Percentiles rank a stretch among this genome's conserved stretches.
phyloP scores from a whole-genome alignment of 2,113 vertebrate genomes.

The Hipposideros armiger region DNA sequence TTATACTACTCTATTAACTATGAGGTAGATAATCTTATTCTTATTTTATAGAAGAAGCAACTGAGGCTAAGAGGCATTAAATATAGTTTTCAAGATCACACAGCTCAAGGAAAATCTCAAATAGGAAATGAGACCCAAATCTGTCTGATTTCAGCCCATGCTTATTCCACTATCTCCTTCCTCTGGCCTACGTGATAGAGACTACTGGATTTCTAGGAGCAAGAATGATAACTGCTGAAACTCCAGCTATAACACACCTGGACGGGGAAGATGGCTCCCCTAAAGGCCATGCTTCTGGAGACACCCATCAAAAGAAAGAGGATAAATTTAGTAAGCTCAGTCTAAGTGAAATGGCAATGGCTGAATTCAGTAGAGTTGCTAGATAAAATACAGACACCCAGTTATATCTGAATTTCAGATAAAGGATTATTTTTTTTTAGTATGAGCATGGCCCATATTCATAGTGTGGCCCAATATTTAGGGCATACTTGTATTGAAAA shows the following conservation, averaged over 20 bases:
- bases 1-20: background rate
- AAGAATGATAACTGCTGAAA: background rate
- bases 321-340: background rate
- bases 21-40: background rate
- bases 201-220: background rate
- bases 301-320: background rate
- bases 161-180: background rate
- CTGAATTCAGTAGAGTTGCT: background rate
- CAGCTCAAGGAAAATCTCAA: background rate
- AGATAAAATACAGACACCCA: background rate
- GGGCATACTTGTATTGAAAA: background rate
- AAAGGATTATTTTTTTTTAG: background rate
- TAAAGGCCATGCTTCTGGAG: background rate
- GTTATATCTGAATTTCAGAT: conserved; percentile 43
- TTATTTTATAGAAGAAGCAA: conserved; percentile 16
- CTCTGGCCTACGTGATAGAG: background rate
- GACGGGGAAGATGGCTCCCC: background rate
- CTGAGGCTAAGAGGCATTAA: conserved; percentile 16
- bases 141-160: background rate
- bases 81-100: background rate
- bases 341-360: background rate
- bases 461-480: background rate
- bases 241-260: background rate
- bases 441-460: background rate
- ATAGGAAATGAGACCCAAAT: background rate